Base-by-base conservation (phyloP, 2,113 vertebrate species). In the Passer domesticus region DNA sequence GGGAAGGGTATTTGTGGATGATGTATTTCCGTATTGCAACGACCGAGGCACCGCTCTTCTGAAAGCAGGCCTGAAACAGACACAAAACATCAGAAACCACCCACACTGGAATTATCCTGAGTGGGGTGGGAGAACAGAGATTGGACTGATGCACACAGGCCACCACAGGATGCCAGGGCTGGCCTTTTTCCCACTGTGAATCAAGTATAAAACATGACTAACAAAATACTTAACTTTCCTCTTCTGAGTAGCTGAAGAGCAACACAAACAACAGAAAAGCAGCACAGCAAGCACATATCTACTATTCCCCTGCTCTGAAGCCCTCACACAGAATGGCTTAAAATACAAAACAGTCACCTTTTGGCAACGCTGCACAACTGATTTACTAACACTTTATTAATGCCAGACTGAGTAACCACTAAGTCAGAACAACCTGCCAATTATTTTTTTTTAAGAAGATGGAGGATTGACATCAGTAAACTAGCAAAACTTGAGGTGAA, bases 21-120 rank as follows among this genome's bases (percentile, higher is more conserved):
- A 99, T 98, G 53, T 98, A 99, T 95, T 99, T 99, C 87, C 99
- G 98, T 90, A 99, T 98, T 10, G 99, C 99, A 86, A 99, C 98
- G 4, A 98, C 98, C 0, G 99, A 99, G 2, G 99, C 98, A 3
- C 99, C 99, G 1, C 98, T 98, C 90, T 98, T 99, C 76, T 99
- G 98, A 74, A 99, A 98, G 97, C 98, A 99, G 1, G 98, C 98
- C 99, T 99, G 97, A 31, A 95, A 95, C 33, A 69, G 41, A 89
- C 66, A 37, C 83, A 37, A 53, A 44, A 78, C 21, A 43, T 72
- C 3, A 77, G 79, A 72, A 75, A 59, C 30, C 35, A 83, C n/a
- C 68, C 15, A 70, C 21, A 46, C 86, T 80, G 84, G 37, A 78
- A 64, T 13, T n/a, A 50, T 14, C 60, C 89, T 30, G 56, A 50